These are phyloP conservation scores for Thamnaconus septentrionalis DNA, from an alignment of 2,113 vertebrate genomes.

Conservation along the genomic window DNA sequence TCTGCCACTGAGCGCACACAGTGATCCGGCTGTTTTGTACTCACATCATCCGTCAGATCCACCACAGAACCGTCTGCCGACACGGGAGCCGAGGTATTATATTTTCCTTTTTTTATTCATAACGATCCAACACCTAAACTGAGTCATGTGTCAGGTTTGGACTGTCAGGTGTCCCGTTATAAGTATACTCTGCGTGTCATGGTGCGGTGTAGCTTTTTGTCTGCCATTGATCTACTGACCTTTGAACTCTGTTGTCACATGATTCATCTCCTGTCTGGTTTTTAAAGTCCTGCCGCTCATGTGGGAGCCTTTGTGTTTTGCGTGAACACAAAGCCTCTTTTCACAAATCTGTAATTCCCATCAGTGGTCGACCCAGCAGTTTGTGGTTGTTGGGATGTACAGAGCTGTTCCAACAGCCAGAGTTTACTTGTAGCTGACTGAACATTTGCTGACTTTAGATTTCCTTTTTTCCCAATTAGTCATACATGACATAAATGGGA, in stretches of 20 bases:
- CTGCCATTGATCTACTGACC: conserved; percentile 29
- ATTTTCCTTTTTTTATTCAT: neutral
- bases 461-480: neutral
- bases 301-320: conserved; percentile 44
- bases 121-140: too few species aligned
- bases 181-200: neutral
- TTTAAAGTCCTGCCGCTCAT: conserved; percentile 35
- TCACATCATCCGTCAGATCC: too few species aligned
- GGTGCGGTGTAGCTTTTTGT: conserved; percentile 12
- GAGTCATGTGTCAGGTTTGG: neutral
- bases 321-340: conserved; percentile 57
- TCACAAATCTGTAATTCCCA: conserved; percentile 41
- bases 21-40: too few species aligned
- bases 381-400: conserved; percentile 6
- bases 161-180: conserved; percentile 24
- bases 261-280: conserved; percentile 29
- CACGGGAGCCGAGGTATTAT: too few species aligned
- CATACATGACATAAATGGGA: neutral
- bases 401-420: neutral
- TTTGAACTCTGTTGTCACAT: conserved; percentile 17
- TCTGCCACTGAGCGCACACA: neutral
- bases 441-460: neutral
- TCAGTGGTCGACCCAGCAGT: conserved; percentile 15
- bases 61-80: too few species aligned
- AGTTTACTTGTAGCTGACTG: neutral